Evolutionary conservation across 35 echinoderm and acorn worm genomes (phyloP), one percentile per base, ranked within the genome.

Genomic region (Patiria miniata): DNA sequence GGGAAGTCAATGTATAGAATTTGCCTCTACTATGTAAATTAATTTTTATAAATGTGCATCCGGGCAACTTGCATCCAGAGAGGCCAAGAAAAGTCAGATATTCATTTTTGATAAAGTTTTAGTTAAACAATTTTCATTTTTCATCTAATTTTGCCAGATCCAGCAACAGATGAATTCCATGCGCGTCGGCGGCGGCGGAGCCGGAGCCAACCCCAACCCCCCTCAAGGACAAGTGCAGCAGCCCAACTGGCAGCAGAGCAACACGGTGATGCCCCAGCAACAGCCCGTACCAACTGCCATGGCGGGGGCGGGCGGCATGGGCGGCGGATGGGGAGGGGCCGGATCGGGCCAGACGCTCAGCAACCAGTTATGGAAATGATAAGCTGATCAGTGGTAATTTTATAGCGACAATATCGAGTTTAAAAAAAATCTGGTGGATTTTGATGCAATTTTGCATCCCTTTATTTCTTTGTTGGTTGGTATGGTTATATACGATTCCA

Each of bases 281-380:
- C 28, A 44, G 29, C 83, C 83, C 4, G 83, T 81, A 17, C 83
- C 85, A 52, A 85, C 79, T 28, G 84, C 58, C 38, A 65, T 85
- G 54, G 91, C 86, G 34, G 89, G 92, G 81, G 61, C 42, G 29
- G 78, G 59, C 81, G 79, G 77, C 60, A 83, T 39, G 61, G 85
- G 81, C 10, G 52, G 44, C 42, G 29, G 39, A 22, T 81, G 78
- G 78, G 51, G 32, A 22, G 38, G 12, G 30, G 21, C 29, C 0
- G 50, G 51, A 34, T 83, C 93, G 54, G 93, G 93, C 9, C 93
- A 95, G 61, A 95, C 93, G 38, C 89, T 88, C 5, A 95, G 93
- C 55, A 95, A 85, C 39, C 85, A 95, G 21, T 61, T 95, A 26
- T 95, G 93, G 93, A 95, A 95, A 85, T 95, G 86, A 91, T 30